Evolutionary conservation across 2,888 invertebrate species (phyloP).

Genomic region (Blomia tropicalis): DNA sequence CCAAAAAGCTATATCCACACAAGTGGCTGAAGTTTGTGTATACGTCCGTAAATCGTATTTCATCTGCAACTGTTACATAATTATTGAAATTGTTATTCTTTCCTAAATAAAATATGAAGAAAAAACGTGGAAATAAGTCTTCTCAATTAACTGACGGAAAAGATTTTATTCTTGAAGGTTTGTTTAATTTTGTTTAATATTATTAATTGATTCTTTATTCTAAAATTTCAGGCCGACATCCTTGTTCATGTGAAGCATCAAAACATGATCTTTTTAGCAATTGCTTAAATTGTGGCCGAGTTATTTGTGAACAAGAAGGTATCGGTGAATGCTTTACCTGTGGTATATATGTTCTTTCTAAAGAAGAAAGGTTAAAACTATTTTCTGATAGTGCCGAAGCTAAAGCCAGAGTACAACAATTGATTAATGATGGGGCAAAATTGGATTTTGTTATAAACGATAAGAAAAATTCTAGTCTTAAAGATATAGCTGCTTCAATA

Average conservation of each 20-base stretch:
- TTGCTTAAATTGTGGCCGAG: conserved; percentile 77
- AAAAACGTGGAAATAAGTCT: not conserved
- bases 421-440: not conserved
- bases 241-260: conserved; percentile 79
- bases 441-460: conserved; percentile 1
- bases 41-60: too few relatives aligned
- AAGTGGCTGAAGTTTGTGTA: too few relatives aligned
- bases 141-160: not conserved
- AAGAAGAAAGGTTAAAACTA: conserved; percentile 5
- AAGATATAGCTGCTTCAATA: conserved; percentile 22
- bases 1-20: too few relatives aligned
- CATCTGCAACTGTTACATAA: too few relatives aligned
- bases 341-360: conserved; percentile 52
- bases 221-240: conserved; percentile 51
- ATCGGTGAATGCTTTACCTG: conserved; percentile 91
- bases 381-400: not conserved
- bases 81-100: too few relatives aligned
- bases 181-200: not conserved
- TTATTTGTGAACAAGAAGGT: conserved; percentile 89
- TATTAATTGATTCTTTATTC: not conserved
- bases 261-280: conserved; percentile 80
- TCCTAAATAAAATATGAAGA: not conserved
- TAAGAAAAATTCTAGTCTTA: conserved; percentile 4
- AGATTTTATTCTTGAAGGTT: conserved; percentile 10
- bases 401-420: not conserved